Conservation (phyloP, 2,888 invertebrate genomes). For the Napeogenes inachia region DNA sequence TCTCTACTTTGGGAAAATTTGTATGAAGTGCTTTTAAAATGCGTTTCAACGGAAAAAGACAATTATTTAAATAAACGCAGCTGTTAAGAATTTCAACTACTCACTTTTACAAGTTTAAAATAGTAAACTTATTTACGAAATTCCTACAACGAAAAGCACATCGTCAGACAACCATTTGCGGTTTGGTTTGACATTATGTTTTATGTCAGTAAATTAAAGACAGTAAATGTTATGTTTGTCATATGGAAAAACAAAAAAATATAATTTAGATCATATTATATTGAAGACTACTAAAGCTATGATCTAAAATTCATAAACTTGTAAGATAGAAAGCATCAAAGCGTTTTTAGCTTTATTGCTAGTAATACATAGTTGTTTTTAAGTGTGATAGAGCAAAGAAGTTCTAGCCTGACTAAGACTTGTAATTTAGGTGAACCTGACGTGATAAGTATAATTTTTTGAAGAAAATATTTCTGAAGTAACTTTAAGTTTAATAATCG, state of each 20-base stretch:
- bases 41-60: slow-evolving; percentile 10
- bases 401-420: too few relatives aligned
- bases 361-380: too few relatives aligned
- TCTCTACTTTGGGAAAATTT: slow-evolving; percentile 9
- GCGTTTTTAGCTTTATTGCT: too few relatives aligned
- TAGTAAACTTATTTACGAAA: slow-evolving; percentile 44
- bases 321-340: too few relatives aligned
- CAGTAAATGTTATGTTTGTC: slow-evolving; percentile 13
- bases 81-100: slow-evolving; percentile 15
- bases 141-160: slow-evolving; percentile 56
- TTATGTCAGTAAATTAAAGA: slow-evolving; percentile 9
- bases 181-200: slow-evolving; percentile 49
- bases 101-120: slow-evolving; percentile 41
- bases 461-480: too few relatives aligned
- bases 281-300: background rate
- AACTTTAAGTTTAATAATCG: too few relatives aligned
- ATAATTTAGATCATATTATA: background rate
- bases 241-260: slow-evolving; percentile 6
- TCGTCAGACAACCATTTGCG: slow-evolving; percentile 60
- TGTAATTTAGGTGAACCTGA: too few relatives aligned
- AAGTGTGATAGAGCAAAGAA: too few relatives aligned
- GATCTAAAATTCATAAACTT: too few relatives aligned
- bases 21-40: slow-evolving; percentile 11
- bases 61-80: slow-evolving; percentile 7
- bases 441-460: too few relatives aligned